Evolutionary conservation across 2,113 vertebrate genomes (phyloP), one percentile per base, ranked within the genome.

Genomic region (Rynchops niger): DNA sequence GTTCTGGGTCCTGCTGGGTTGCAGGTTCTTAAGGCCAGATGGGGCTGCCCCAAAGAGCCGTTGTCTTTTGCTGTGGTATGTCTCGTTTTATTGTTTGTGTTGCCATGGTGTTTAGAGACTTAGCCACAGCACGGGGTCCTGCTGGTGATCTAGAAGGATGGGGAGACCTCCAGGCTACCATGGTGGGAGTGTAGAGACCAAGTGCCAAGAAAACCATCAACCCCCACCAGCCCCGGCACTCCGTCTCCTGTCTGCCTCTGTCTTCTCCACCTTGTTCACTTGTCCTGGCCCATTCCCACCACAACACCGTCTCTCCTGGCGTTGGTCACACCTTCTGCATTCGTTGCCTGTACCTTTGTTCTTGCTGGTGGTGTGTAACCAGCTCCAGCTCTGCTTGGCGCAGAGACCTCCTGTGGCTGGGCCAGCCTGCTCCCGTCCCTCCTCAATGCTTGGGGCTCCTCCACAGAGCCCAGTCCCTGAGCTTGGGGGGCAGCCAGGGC

Each of bases 221-320:
- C 50, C 26, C 20, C 55, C 32, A 6, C 47, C 20, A 62, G 25
- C n/a, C 49, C 26, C 32, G 18, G 25, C 22, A 5, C 42, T 36
- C 36, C 1, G 7, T 10, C 59, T 81, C 29, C 53, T 32, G 16
- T n/a, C 47, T 40, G n/a, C 53, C 30, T n/a, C 21, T 13, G 30
- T 47, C 55, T 42, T 69, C 26, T 6, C 29, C 6, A 2, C 53
- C 47, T 5, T 9, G 13, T 47, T 36, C 15, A 0, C 25, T 59
- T 45, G 19, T n/a, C 61, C 70, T 62, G 30, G n/a, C 21, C 49
- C 2, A 1, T 69, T 62, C 77, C 47, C 55, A 86, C n/a, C 26
- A 5, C 20, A 4, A 8, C 3, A 0, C 12, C 22, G 3, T 12
- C 45, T 70, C 30, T 62, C 55, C 83, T 29, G n/a, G 55, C 1